A percentile compares a stretch with the other conserved stretches of the same genome.
phyloP scores from a whole-genome alignment of 2,797 vertebrate genomes.

The Pangasius krempfi region DNA sequence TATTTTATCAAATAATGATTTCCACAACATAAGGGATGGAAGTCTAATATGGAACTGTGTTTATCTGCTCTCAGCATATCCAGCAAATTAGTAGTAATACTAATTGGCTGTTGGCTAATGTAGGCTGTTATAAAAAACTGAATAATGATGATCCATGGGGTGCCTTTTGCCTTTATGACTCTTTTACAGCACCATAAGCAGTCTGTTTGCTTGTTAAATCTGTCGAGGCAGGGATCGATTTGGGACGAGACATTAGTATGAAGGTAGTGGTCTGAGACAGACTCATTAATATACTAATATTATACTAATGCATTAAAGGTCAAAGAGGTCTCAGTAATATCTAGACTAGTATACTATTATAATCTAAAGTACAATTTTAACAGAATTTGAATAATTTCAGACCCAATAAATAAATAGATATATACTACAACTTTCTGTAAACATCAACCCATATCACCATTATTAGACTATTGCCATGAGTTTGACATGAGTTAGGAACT shows the following conservation, averaged over 20 bases:
- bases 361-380: not conserved
- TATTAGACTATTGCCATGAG: not conserved
- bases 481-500: not conserved
- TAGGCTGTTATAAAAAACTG: not conserved
- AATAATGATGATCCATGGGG: not conserved
- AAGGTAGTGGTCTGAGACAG: not conserved
- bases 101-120: not conserved
- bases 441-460: too few relatives aligned
- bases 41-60: not conserved
- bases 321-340: not conserved
- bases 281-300: not conserved
- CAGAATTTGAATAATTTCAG: not conserved
- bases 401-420: not conserved
- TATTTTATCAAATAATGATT: constrained; percentile 18
- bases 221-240: not conserved
- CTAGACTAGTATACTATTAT: not conserved
- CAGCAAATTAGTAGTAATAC: not conserved
- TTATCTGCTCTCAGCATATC: not conserved
- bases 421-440: not conserved
- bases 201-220: not conserved
- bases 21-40: not conserved
- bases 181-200: not conserved
- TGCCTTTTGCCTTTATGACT: not conserved
- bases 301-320: not conserved
- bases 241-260: not conserved